Conservation (phyloP, 2,797 vertebrate genomes). For the Falco novaeseelandiae region DNA sequence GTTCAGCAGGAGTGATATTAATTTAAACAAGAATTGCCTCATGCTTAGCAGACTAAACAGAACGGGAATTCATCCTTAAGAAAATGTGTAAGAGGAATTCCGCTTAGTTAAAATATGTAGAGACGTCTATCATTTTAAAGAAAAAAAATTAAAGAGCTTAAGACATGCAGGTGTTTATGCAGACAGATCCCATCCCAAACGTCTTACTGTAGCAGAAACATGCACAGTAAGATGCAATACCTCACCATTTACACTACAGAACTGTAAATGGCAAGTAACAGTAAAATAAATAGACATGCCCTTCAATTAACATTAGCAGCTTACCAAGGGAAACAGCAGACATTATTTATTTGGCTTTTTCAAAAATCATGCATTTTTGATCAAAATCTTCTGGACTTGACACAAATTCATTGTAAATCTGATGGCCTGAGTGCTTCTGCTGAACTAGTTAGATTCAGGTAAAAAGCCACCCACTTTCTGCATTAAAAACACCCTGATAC, state of each 20-base stretch:
- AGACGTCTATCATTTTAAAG: neutral
- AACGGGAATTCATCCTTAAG: neutral
- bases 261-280: neutral
- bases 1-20: neutral
- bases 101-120: neutral
- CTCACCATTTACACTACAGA: neutral
- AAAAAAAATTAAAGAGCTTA: neutral
- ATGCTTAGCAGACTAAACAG: neutral
- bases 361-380: neutral
- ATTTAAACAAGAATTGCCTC: neutral
- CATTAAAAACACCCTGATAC: neutral
- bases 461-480: neutral
- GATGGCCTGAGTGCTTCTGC: neutral
- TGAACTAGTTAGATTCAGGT: neutral
- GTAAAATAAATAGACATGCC: neutral
- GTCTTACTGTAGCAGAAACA: neutral
- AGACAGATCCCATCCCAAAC: neutral
- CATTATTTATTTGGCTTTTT: neutral
- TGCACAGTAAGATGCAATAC: neutral
- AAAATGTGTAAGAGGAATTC: neutral
- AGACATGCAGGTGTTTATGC: neutral
- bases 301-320: neutral
- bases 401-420: neutral
- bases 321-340: neutral
- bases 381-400: neutral